Conservation (phyloP, 2,113 vertebrate genomes). For the Cebidichthys violaceus region DNA sequence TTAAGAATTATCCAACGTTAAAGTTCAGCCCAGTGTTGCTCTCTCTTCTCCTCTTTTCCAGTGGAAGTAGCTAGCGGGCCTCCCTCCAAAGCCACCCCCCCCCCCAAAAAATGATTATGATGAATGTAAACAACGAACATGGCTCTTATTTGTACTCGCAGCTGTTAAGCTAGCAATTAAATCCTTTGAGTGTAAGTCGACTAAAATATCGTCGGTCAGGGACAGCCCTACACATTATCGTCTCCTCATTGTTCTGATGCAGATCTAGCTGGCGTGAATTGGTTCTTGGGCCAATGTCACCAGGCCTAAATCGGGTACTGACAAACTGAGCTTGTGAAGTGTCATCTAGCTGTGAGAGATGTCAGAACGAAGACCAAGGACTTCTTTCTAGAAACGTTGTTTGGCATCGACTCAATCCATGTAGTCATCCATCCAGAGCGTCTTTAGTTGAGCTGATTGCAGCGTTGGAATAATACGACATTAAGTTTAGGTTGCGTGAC, state of each 20-base stretch:
- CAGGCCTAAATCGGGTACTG: not conserved
- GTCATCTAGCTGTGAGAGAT: not conserved
- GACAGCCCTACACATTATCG: not conserved
- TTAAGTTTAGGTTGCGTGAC: constrained; percentile 27
- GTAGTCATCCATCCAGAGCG: not conserved
- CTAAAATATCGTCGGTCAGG: no score
- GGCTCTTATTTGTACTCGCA: no score
- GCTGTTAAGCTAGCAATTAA: no score
- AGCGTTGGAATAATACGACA: not conserved
- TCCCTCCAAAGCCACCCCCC: no score
- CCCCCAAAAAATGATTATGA: not conserved
- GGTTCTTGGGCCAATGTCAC: not conserved
- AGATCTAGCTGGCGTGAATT: not conserved
- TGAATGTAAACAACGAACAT: not conserved
- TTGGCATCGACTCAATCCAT: not conserved
- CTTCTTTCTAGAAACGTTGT: not conserved
- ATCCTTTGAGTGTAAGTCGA: no score
- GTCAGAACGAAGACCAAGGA: not conserved
- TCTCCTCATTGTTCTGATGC: constrained; percentile 2
- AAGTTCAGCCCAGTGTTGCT: no score
- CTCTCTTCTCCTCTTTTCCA: not conserved
- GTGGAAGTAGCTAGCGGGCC: not conserved
- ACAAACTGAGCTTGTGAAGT: not conserved
- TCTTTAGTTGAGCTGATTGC: constrained; percentile 2
- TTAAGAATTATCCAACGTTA: not conserved